These are phyloP conservation scores for Acrocephalus kingi DNA, from an alignment of 2,113 vertebrate genomes.

Conservation along the genomic window DNA sequence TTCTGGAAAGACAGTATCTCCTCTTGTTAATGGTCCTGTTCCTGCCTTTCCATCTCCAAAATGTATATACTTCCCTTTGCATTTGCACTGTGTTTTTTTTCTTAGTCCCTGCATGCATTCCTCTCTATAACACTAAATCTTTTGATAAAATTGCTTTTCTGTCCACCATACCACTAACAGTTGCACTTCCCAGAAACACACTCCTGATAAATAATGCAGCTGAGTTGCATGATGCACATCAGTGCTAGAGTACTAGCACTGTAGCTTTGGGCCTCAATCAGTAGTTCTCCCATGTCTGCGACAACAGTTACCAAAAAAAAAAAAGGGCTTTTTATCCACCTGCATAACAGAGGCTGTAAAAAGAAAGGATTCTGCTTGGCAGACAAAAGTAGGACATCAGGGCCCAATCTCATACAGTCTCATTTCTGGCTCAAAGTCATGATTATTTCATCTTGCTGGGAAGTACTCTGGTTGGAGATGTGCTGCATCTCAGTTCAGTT, in stretches of 20 bases:
- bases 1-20: background rate
- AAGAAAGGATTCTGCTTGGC: background rate
- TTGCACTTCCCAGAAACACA: background rate
- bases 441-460: conserved; percentile 34
- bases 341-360: background rate
- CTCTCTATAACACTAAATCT: background rate
- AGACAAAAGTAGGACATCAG: background rate
- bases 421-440: background rate
- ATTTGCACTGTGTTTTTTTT: background rate
- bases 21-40: background rate
- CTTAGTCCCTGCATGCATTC: background rate
- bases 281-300: background rate
- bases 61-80: background rate
- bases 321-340: background rate
- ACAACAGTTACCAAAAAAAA: background rate
- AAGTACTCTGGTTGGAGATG: background rate
- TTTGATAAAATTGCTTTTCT: background rate
- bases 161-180: background rate
- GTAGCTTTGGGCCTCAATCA: background rate
- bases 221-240: background rate
- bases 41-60: background rate
- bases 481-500: background rate
- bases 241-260: background rate
- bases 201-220: background rate
- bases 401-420: background rate